Evolutionary conservation across 2,113 vertebrate species (phyloP).

Genomic region (Tenebrosternarchus preto): DNA sequence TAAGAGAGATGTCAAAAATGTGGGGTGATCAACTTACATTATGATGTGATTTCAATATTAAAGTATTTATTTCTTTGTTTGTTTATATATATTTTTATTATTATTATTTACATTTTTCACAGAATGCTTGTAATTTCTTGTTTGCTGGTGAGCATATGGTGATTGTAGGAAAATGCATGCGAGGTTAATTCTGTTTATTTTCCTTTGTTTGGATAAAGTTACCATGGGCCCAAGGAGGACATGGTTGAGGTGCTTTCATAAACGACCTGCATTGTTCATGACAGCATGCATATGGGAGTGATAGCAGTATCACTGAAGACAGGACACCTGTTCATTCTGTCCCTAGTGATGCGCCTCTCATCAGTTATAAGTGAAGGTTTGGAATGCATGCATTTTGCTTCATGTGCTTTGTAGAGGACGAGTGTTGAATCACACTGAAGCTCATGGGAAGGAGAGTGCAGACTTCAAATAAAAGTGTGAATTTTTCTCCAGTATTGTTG

Average conservation of each 20-base stretch:
- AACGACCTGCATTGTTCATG: slow-evolving; percentile 11
- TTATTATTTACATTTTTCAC: no score
- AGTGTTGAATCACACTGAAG: slow-evolving; percentile 39
- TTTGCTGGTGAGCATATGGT: not conserved
- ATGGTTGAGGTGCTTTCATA: slow-evolving; percentile 17
- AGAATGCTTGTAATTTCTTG: not conserved
- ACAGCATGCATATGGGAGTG: slow-evolving; percentile 25
- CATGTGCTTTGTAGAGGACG: slow-evolving; percentile 42
- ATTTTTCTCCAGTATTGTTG: slow-evolving; percentile 26
- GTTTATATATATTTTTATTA: no score
- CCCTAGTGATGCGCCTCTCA: slow-evolving; percentile 33
- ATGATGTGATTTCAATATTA: not conserved
- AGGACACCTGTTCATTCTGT: slow-evolving; percentile 48
- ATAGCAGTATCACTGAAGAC: slow-evolving; percentile 24
- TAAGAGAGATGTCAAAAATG: not conserved
- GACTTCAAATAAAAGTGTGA: slow-evolving; percentile 51
- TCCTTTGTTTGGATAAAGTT: slow-evolving; percentile 11
- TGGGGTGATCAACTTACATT: slow-evolving; percentile 39
- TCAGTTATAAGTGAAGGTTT: slow-evolving; percentile 38
- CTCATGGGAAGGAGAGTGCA: slow-evolving; percentile 39
- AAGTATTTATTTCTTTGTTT: no score
- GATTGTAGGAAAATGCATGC: not conserved
- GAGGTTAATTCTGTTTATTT: slow-evolving; percentile 20
- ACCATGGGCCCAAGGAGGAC: not conserved
- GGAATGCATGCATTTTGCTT: slow-evolving; percentile 44